Evolutionary conservation across 1,140 invertebrate genomes (phyloP).

Genomic region (Drosophila varians): DNA sequence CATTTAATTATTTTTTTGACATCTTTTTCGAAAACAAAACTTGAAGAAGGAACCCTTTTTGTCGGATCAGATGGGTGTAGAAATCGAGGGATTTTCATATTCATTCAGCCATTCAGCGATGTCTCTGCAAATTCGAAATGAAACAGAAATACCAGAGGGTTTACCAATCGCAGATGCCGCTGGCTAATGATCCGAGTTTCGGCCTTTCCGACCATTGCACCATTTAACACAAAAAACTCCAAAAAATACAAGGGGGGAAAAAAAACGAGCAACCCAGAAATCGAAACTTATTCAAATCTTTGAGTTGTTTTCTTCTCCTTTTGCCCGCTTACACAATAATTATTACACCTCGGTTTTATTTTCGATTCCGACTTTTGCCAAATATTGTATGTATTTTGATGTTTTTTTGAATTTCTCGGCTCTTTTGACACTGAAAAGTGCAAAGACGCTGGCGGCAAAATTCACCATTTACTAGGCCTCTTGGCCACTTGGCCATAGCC

Average conservation of each 20-base stretch:
- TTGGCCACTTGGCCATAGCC: conserved; percentile 42
- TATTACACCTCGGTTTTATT: conserved; percentile 63
- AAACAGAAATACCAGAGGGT: conserved; percentile 46
- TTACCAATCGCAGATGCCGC: conserved; percentile 55
- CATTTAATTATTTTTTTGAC: too few relatives aligned
- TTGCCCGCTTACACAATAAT: conserved; percentile 59
- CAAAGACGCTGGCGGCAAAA: conserved; percentile 46
- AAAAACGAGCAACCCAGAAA: conserved; percentile 18
- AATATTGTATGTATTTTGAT: conserved; percentile 1
- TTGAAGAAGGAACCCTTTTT: conserved; percentile 1
- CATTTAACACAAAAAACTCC: conserved; percentile 41
- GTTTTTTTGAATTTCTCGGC: conserved; percentile 24
- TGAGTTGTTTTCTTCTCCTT: conserved; percentile 39
- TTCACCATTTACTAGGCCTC: conserved; percentile 69
- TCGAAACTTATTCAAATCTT: conserved; percentile 73
- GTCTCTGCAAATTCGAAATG: conserved; percentile 66
- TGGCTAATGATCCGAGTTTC: conserved; percentile 62
- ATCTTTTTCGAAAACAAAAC: too few relatives aligned
- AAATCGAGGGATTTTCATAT: conserved; percentile 75
- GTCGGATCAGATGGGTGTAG: conserved; percentile 37
- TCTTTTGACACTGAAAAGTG: conserved; percentile 72
- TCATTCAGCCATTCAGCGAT: conserved; percentile 58
- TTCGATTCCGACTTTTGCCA: conserved; percentile 22
- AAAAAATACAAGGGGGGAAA: conserved; percentile 4
- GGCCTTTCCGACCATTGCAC: conserved; percentile 55